Conservation (phyloP, 2,797 vertebrate species). For the Xenopus petersii region DNA sequence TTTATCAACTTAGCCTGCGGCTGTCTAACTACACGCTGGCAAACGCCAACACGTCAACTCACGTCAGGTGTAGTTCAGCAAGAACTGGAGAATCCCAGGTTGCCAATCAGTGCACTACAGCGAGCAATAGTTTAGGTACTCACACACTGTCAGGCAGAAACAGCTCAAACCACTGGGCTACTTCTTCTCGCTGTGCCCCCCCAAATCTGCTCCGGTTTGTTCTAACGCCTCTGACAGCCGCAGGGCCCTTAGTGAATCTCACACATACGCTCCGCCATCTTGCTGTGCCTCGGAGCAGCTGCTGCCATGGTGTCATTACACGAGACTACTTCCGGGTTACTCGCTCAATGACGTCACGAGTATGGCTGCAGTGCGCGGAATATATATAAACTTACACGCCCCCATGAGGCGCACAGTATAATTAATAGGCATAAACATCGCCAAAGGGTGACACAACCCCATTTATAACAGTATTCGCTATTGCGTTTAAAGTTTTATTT, state of each 20-base stretch:
- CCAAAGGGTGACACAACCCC: too few relatives aligned
- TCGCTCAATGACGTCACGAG: not conserved
- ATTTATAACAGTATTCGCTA: too few relatives aligned
- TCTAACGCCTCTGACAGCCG: not conserved
- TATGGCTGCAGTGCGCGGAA: not conserved
- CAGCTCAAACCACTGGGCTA: not conserved
- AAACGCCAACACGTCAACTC: too few relatives aligned
- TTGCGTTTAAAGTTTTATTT: too few relatives aligned
- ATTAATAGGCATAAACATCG: too few relatives aligned
- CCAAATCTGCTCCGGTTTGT: not conserved
- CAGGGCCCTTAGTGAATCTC: not conserved
- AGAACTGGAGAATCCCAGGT: too few relatives aligned
- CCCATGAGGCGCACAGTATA: too few relatives aligned
- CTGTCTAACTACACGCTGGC: too few relatives aligned
- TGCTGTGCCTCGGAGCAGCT: not conserved
- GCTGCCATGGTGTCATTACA: constrained; percentile 41
- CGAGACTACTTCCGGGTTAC: constrained; percentile 28
- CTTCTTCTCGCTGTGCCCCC: not conserved
- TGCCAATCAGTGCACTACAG: too few relatives aligned
- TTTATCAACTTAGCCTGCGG: too few relatives aligned
- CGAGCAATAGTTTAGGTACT: not conserved
- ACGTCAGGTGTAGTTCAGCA: too few relatives aligned
- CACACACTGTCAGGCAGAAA: not conserved
- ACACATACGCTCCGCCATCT: constrained; percentile 29
- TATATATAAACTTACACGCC: too few relatives aligned